These are phyloP conservation scores for Mesocentrotus franciscanus DNA, from an alignment of 53 echinoderm and acorn worm species.

Conservation along the genomic window DNA sequence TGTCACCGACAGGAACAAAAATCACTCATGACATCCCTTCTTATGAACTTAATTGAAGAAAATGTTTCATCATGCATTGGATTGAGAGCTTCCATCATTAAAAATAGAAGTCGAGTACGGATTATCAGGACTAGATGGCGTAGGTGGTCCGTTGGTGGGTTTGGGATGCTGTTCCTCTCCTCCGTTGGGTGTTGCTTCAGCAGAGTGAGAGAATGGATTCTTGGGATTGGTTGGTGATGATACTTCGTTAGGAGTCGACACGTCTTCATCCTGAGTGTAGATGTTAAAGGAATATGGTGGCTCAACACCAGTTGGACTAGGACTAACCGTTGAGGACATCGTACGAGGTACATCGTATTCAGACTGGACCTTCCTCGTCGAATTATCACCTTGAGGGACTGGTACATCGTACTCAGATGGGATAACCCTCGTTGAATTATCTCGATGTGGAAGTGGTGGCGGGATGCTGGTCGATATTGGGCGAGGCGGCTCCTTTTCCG, in stretches of 20 bases:
- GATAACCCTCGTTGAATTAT: neutral
- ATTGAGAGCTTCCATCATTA: neutral
- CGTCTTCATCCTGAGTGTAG: neutral
- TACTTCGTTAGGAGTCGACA: neutral
- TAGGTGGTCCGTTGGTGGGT: constrained; percentile 7
- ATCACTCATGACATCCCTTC: no score
- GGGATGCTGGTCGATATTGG: constrained; percentile 26
- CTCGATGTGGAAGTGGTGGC: constrained; percentile 43
- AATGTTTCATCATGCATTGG: neutral
- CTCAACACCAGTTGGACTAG: neutral
- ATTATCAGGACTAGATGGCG: constrained; percentile 1
- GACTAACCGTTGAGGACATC: neutral
- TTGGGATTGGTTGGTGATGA: neutral
- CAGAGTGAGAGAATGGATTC: neutral
- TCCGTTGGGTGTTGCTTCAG: neutral
- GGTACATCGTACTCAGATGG: constrained; percentile 33
- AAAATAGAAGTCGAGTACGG: constrained; percentile 18
- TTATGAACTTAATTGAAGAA: neutral
- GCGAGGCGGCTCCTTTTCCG: constrained; percentile 18
- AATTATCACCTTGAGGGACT: neutral
- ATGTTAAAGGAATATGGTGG: constrained; percentile 33
- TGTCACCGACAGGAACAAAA: no score
- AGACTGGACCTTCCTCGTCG: neutral
- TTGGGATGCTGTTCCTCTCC: neutral
- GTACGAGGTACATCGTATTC: constrained; percentile 29